Conservation (phyloP, 1,140 invertebrate genomes). For the Paracyclopina nana region DNA sequence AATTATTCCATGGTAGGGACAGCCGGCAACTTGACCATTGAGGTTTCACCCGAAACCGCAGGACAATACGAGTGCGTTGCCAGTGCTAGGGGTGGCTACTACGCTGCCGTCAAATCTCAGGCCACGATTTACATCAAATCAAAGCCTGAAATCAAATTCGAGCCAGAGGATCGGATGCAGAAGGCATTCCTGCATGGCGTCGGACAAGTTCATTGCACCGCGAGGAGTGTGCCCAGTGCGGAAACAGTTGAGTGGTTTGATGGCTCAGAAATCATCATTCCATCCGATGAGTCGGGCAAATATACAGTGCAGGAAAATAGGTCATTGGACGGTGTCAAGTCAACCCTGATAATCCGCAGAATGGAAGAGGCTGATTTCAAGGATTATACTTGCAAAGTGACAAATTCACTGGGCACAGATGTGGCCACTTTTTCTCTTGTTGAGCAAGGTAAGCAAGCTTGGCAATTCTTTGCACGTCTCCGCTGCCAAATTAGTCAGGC, state of each 20-base stretch:
- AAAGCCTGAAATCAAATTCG: neutral
- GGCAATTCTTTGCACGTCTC: no score
- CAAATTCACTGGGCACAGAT: constrained; percentile 2
- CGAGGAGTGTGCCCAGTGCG: neutral
- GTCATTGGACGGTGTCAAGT: neutral
- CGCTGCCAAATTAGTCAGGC: no score
- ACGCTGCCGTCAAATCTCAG: neutral
- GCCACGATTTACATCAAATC: constrained; percentile 8
- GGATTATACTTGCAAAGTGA: constrained; percentile 1
- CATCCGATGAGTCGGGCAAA: neutral
- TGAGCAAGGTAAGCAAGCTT: constrained; percentile 10
- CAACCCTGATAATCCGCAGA: neutral
- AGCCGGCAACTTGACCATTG: neutral
- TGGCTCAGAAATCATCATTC: neutral
- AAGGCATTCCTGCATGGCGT: neutral
- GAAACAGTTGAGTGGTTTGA: constrained; percentile 1
- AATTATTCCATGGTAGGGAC: neutral
- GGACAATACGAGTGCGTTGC: constrained; percentile 6
- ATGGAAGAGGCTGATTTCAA: constrained; percentile 1
- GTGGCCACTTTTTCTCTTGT: neutral
- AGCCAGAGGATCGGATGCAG: neutral
- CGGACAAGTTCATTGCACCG: neutral
- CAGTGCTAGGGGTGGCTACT: neutral
- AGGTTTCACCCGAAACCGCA: neutral
- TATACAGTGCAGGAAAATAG: neutral